phyloP scores from a whole-genome alignment of 2,888 invertebrate genomes.

The Dusona sp. region DNA sequence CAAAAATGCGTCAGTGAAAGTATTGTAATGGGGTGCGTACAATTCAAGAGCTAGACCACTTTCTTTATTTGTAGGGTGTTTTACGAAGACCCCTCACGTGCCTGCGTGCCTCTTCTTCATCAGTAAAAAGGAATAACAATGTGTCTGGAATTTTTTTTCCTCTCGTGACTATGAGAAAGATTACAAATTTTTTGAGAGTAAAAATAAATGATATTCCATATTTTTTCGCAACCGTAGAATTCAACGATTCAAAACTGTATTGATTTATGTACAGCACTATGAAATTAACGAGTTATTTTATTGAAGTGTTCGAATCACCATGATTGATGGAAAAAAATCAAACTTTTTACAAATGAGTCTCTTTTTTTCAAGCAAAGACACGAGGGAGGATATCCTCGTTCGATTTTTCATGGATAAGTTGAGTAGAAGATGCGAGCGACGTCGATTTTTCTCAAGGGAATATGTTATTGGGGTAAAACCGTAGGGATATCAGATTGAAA shows the following conservation, averaged over 20 bases:
- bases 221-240: neutral
- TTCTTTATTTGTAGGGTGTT: neutral
- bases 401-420: slow-evolving; percentile 15
- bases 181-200: neutral
- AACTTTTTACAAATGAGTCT: neutral
- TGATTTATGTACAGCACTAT: neutral
- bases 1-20: slow-evolving; percentile 24
- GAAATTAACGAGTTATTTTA: neutral
- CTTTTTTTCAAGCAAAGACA: neutral
- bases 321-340: neutral
- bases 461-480: neutral
- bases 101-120: slow-evolving; percentile 16
- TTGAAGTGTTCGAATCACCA: neutral
- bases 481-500: slow-evolving; percentile 17
- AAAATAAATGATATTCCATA: neutral
- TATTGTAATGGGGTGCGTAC: slow-evolving; percentile 39
- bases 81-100: neutral
- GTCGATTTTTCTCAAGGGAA: slow-evolving; percentile 14
- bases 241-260: neutral
- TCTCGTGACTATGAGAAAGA: neutral
- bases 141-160: slow-evolving; percentile 23
- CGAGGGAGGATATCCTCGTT: neutral
- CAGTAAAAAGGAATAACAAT: slow-evolving; percentile 13
- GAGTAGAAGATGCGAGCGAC: neutral
- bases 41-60: neutral